phyloP scores from a whole-genome alignment of 2,888 invertebrate species.

The Hyposoter didymator region DNA sequence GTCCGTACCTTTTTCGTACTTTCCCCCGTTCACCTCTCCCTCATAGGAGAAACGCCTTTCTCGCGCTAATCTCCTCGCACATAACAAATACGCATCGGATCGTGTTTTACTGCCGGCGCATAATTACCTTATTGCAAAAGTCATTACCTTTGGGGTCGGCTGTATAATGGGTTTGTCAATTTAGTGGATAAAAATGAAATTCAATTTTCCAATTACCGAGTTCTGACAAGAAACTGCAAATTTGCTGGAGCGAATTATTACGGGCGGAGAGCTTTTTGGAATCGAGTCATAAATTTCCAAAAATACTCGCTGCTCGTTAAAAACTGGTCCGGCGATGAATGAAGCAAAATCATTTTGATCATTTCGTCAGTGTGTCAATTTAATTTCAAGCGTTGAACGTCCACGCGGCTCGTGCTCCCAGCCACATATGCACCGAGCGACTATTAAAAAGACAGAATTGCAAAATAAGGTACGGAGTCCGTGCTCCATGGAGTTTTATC shows the following conservation, averaged over 20 bases:
- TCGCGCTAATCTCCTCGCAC: neutral
- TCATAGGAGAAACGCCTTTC: neutral
- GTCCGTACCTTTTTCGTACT: slow-evolving; percentile 36
- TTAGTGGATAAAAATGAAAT: neutral
- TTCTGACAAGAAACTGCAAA: neutral
- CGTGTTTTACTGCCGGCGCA: neutral
- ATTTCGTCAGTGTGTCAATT: neutral
- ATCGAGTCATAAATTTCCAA: neutral
- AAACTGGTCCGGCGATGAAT: neutral
- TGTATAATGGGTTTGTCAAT: neutral
- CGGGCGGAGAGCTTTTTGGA: neutral
- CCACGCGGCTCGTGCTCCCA: neutral
- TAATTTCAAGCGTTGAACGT: neutral
- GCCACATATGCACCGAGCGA: slow-evolving; percentile 6
- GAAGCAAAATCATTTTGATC: neutral
- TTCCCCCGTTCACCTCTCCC: neutral
- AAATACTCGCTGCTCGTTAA: neutral
- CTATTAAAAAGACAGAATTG: slow-evolving; percentile 4
- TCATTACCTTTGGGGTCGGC: neutral
- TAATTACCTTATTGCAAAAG: neutral
- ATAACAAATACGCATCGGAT: neutral
- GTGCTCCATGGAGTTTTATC: slow-evolving; percentile 27
- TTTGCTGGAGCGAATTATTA: neutral
- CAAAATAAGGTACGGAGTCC: slow-evolving; percentile 5
- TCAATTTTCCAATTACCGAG: neutral